Evolutionary conservation across 2,797 vertebrate genomes (phyloP).

Genomic region (Sebastolobus alascanus): DNA sequence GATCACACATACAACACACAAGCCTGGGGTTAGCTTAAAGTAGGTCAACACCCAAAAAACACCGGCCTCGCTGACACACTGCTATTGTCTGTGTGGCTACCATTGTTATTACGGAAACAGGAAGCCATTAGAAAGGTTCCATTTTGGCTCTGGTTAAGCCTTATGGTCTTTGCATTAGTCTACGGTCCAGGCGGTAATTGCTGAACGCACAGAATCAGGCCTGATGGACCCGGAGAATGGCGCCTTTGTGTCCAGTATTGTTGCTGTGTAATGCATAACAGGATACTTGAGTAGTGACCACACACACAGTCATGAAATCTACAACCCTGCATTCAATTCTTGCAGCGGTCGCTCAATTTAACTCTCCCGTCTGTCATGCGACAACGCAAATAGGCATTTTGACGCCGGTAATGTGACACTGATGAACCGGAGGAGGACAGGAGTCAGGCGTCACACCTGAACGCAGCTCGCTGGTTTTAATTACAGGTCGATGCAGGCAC

Average conservation of each 20-base stretch:
- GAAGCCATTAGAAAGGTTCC: conserved; percentile 48
- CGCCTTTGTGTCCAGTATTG: conserved; percentile 37
- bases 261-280: conserved; percentile 26
- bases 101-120: conserved; percentile 57
- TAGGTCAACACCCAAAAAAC: conserved; percentile 55
- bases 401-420: background rate
- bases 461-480: conserved; percentile 39
- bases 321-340: background rate
- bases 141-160: conserved; percentile 34
- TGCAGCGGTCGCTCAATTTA: background rate
- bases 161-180: conserved; percentile 52
- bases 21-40: conserved; percentile 43
- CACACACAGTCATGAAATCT: no score
- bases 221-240: conserved; percentile 31
- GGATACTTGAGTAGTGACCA: conserved; percentile 30
- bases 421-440: background rate
- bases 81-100: conserved; percentile 39
- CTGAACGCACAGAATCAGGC: conserved; percentile 18
- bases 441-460: conserved; percentile 25
- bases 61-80: conserved; percentile 27
- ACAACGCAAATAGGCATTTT: background rate
- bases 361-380: background rate
- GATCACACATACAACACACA: background rate
- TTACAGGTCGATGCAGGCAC: conserved; percentile 7
- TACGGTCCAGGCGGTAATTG: conserved; percentile 16